Evolutionary conservation across 2,888 invertebrate species (phyloP).

Genomic region (Eudemis profundana): DNA sequence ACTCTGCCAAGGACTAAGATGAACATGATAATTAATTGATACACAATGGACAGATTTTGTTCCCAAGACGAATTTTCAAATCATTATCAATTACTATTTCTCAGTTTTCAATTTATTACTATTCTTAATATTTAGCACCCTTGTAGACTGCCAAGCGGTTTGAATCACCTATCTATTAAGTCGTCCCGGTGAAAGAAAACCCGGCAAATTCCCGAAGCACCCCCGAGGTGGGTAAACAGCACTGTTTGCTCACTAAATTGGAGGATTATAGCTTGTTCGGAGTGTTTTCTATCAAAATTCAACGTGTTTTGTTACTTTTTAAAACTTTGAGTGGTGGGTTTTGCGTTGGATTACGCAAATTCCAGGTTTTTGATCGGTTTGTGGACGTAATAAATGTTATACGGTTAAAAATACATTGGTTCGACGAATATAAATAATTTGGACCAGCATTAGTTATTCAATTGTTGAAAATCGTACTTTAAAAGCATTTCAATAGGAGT

Average conservation of each 20-base stretch:
- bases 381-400: neutral
- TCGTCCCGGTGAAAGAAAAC: conserved; percentile 49
- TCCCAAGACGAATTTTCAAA: no score
- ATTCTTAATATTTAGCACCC: neutral
- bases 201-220: conserved; percentile 47
- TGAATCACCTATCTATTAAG: conserved; percentile 42
- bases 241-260: conserved; percentile 67
- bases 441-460: neutral
- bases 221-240: conserved; percentile 57
- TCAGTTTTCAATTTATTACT: neutral
- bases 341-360: conserved; percentile 27
- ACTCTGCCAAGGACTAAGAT: no score
- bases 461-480: neutral
- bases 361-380: conserved; percentile 5
- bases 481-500: neutral
- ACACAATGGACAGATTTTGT: no score
- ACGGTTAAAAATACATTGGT: neutral
- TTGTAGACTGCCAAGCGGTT: neutral
- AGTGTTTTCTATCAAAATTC: conserved; percentile 46
- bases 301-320: conserved; percentile 43
- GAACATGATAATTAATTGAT: no score
- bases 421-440: neutral
- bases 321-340: conserved; percentile 41
- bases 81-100: neutral
- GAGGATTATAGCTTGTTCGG: conserved; percentile 61